Evolutionary conservation across 2,797 vertebrate genomes (phyloP).

Genomic region (Manis pentadactyla): DNA sequence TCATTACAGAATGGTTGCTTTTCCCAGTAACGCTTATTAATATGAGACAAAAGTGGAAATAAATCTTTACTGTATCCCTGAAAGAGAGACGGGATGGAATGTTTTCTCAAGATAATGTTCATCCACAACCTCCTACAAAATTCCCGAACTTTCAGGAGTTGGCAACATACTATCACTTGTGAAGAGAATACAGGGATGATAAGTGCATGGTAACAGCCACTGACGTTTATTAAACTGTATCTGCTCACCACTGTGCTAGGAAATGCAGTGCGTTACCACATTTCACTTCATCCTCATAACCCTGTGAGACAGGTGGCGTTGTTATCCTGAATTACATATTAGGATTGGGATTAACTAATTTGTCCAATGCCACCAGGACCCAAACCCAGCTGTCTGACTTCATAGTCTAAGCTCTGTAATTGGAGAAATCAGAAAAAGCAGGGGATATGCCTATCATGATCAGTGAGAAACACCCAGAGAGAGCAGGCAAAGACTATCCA

Average conservation of each 20-base stretch:
- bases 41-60: not conserved
- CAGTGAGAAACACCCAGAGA: not conserved
- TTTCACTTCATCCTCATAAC: not conserved
- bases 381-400: not conserved
- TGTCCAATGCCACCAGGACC: not conserved
- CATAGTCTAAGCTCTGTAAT: not conserved
- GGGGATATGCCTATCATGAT: not conserved
- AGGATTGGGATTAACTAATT: not conserved
- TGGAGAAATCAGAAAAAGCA: not conserved
- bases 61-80: not conserved
- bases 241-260: too few relatives aligned
- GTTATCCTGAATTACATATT: not conserved
- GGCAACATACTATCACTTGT: not conserved
- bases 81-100: not conserved
- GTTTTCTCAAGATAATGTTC: slow-evolving; percentile 17
- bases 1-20: not conserved
- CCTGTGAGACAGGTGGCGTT: not conserved
- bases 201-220: not conserved
- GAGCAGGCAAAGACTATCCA: not conserved
- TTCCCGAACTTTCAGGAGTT: not conserved
- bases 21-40: not conserved
- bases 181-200: not conserved
- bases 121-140: not conserved
- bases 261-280: not conserved
- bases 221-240: not conserved